Evolutionary conservation across 2,797 vertebrate genomes (phyloP), one percentile per base, ranked within the genome.

Genomic region (Trematomus bernacchii): DNA sequence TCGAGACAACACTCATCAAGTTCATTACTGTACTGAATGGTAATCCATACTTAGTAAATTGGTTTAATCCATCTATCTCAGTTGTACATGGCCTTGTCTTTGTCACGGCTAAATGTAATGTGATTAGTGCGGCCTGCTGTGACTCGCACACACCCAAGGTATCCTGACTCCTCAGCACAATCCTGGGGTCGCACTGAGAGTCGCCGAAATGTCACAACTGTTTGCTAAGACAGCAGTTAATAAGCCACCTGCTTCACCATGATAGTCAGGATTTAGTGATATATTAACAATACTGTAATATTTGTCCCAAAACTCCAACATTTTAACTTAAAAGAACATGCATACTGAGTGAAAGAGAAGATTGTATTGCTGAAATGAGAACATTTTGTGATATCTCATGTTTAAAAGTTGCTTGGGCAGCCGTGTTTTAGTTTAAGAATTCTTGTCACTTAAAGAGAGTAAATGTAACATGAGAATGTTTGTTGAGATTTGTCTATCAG

Each of bases 21-120:
- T 58, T 73, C 70, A 77, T 77, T 46, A 74, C 64, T 55, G 64
- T 18, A 63, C 63, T 78, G 86, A 74, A 58, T 50, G 71, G 47
- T 87, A 90, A 89, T 93, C 82, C 71, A 84, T 86, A 73, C 62
- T 73, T 68, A 69, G 52, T 84, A 70, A 71, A 84, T 83, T 62
- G 71, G 76, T 73, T 76, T 87, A 81, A 85, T 87, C 82, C 80
- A 72, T 87, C 79, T 76, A 66, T 87, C 71, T 76, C 69, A 55
- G 64, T 72, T 75, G 80, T 80, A 77, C 82, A 69, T 6, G 60
- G 75, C 54, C 70, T 87, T 88, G 88, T 87, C 87, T 89, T 73
- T 80, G 81, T 81, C 79, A 74, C 58, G 53, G 80, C 79, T 83
- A 69, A 87, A 80, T 76, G 74, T 79, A 86, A 90, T 47, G 66